A percentile compares a stretch with the other conserved stretches of the same genome.
Conservation (phyloP, 2,113 vertebrate species). For the Grammomys dolichurus region DNA sequence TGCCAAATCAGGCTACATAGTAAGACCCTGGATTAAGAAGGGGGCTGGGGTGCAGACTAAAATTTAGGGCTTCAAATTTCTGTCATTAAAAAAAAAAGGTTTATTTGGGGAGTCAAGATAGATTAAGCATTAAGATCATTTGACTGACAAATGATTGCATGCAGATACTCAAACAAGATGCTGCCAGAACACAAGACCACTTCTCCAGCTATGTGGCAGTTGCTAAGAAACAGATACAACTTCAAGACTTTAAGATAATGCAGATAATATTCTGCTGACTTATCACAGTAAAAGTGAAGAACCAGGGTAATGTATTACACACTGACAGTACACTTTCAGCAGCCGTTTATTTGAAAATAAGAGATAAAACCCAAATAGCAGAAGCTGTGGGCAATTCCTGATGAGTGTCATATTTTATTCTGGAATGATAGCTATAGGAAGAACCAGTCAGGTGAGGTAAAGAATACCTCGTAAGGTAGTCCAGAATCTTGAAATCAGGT, state of each 20-base stretch:
- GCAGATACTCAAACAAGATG: conserved; percentile 32
- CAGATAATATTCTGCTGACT: neutral
- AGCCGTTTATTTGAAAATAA: neutral
- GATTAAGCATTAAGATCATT: neutral
- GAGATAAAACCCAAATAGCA: conserved; percentile 7
- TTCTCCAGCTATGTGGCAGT: too few species aligned
- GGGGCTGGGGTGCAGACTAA: neutral
- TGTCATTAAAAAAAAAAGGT: neutral
- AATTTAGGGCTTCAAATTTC: conserved; percentile 33
- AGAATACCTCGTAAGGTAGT: conserved; percentile 93
- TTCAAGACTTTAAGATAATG: too few species aligned
- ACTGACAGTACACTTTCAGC: neutral
- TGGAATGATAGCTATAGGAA: neutral
- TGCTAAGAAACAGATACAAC: too few species aligned
- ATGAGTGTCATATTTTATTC: conserved; percentile 26
- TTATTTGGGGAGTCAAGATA: neutral
- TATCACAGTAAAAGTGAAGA: neutral
- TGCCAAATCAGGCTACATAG: neutral
- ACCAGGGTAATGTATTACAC: neutral
- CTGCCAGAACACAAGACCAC: neutral
- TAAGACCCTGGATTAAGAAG: neutral
- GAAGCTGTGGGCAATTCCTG: neutral
- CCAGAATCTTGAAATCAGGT: conserved; percentile 87
- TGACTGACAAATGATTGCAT: conserved; percentile 9
- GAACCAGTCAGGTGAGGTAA: neutral